These are phyloP conservation scores for Diplodus puntazzo DNA, from an alignment of 2,797 vertebrate species.

Conservation along the genomic window DNA sequence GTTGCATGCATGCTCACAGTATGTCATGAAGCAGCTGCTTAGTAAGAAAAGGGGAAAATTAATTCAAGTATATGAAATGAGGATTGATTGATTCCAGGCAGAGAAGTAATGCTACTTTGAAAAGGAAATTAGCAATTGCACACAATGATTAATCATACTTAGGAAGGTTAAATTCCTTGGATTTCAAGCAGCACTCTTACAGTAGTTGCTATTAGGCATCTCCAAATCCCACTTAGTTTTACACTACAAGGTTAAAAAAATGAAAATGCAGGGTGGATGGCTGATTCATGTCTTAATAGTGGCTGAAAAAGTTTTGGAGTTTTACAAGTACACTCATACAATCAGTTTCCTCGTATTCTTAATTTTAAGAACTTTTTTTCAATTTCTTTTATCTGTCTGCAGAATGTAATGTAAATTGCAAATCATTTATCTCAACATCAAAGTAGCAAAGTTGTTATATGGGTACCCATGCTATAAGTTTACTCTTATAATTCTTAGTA, in stretches of 20 bases:
- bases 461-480: not conserved
- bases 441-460: not conserved
- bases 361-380: not conserved
- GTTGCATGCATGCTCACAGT: slow-evolving; percentile 42
- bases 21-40: slow-evolving; percentile 40
- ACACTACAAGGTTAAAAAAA: slow-evolving; percentile 12
- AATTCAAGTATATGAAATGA: slow-evolving; percentile 54
- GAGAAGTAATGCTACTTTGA: slow-evolving; percentile 37
- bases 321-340: not conserved
- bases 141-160: slow-evolving; percentile 62
- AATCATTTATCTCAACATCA: not conserved
- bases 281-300: slow-evolving; percentile 36
- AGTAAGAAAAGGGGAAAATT: slow-evolving; percentile 41
- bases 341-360: not conserved
- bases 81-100: slow-evolving; percentile 41
- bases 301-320: not conserved
- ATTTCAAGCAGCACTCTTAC: slow-evolving; percentile 34
- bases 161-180: slow-evolving; percentile 34
- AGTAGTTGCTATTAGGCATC: slow-evolving; percentile 10
- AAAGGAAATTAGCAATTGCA: slow-evolving; percentile 55
- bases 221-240: slow-evolving; percentile 32
- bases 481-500: slow-evolving; percentile 5
- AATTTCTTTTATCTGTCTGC: not conserved
- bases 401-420: not conserved
- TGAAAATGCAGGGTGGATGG: not conserved